phyloP scores from a whole-genome alignment of 2,113 vertebrate species.

The Ovis canadensis region DNA sequence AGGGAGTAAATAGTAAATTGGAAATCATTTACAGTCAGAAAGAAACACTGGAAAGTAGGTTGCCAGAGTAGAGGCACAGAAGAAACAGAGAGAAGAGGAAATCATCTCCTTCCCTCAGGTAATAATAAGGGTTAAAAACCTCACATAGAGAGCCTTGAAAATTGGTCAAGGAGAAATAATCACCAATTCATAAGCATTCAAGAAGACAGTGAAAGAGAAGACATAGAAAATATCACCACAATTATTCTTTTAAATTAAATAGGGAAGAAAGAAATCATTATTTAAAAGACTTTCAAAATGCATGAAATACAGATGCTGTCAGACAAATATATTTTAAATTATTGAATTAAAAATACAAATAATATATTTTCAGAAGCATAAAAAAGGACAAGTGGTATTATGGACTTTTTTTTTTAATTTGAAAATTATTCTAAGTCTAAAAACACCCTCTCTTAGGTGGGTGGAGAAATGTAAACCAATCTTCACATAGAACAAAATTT shows the following conservation, averaged over 20 bases:
- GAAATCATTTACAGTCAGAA: background rate
- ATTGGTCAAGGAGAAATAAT: background rate
- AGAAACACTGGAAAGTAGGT: background rate
- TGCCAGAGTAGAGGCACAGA: background rate
- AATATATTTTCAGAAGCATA: background rate
- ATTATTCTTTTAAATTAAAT: background rate
- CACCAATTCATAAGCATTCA: background rate
- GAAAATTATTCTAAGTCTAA: background rate
- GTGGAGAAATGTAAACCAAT: background rate
- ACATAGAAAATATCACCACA: background rate
- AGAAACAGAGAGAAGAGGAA: background rate
- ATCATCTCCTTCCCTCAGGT: background rate
- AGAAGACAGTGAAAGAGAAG: background rate
- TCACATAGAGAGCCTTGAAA: background rate
- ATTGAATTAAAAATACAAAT: background rate
- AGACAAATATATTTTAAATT: background rate
- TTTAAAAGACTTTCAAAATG: background rate
- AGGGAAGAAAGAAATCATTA: background rate
- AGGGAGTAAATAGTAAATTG: background rate
- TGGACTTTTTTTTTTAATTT: background rate
- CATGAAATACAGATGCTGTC: background rate
- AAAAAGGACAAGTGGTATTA: background rate
- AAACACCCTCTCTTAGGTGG: background rate
- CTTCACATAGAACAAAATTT: background rate
- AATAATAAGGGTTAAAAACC: background rate